Conservation (phyloP, 2,888 invertebrate genomes). For the Baronia brevicornis region DNA sequence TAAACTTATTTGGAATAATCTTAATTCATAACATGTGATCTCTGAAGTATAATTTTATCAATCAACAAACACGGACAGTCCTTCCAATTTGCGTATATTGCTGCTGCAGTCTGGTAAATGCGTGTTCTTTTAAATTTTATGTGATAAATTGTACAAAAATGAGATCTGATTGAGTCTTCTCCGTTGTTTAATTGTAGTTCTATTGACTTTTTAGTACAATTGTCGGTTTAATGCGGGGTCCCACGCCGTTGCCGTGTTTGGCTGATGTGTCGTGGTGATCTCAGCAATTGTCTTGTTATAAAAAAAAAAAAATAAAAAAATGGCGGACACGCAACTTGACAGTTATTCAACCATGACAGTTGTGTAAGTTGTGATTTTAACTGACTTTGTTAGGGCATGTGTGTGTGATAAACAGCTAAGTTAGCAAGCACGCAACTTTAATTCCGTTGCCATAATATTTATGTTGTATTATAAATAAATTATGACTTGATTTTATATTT, state of each 20-base stretch:
- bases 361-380: constrained; percentile 19
- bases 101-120: constrained; percentile 31
- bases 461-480: background rate
- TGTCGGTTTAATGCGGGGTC: constrained; percentile 31
- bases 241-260: constrained; percentile 9
- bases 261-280: constrained; percentile 12
- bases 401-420: constrained; percentile 5
- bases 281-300: constrained; percentile 22
- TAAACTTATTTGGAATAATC: too few species aligned
- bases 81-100: constrained; percentile 27
- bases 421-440: constrained; percentile 11
- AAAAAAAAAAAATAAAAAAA: constrained; percentile 13
- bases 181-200: constrained; percentile 45
- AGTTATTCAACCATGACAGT: constrained; percentile 26
- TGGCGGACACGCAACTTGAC: constrained; percentile 20
- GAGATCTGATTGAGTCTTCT: constrained; percentile 65
- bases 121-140: constrained; percentile 60
- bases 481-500: background rate
- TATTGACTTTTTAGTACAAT: constrained; percentile 53
- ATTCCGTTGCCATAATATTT: too few species aligned
- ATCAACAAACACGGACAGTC: constrained; percentile 22
- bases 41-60: constrained; percentile 34
- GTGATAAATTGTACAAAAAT: constrained; percentile 69
- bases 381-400: constrained; percentile 8
- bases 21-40: too few species aligned